phyloP scores from a whole-genome alignment of 1,140 invertebrate species.

The Hesperophylax magnus region DNA sequence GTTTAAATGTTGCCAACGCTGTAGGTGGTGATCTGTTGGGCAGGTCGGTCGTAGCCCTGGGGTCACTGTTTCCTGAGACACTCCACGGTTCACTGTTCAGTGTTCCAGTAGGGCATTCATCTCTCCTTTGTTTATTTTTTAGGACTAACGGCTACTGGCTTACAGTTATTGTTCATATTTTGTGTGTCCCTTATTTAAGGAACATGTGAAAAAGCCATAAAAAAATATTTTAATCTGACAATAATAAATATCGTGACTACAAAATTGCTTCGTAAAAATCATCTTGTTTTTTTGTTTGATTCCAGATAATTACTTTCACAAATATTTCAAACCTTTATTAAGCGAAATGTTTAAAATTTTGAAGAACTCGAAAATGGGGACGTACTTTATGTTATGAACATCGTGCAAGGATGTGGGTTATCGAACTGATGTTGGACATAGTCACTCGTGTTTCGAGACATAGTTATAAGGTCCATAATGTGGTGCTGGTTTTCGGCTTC shows the following conservation, averaged over 20 bases:
- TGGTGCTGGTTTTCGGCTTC: conserved; percentile 64
- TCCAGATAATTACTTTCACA: too few species aligned
- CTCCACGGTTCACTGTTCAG: background rate
- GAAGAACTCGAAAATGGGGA: too few species aligned
- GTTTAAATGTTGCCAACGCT: conserved; percentile 42
- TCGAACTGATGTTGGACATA: conserved; percentile 63
- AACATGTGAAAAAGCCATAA: too few species aligned
- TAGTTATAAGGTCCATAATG: conserved; percentile 63
- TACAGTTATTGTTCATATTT: background rate
- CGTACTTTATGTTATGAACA: too few species aligned
- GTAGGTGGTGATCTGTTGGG: conserved; percentile 38
- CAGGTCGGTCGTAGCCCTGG: conserved; percentile 6
- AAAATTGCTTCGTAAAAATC: too few species aligned
- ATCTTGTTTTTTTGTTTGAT: too few species aligned
- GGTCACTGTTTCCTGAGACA: conserved; percentile 40
- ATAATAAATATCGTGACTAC: too few species aligned
- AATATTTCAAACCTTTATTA: too few species aligned
- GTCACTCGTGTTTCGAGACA: conserved; percentile 62
- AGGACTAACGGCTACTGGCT: conserved; percentile 11
- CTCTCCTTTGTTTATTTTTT: conserved; percentile 11
- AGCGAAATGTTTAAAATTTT: too few species aligned
- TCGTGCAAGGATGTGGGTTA: conserved; percentile 64
- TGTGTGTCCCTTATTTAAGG: background rate
- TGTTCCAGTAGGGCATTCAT: conserved; percentile 14
- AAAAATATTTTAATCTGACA: too few species aligned